These are phyloP conservation scores for Seriola quinqueradiata DNA, from an alignment of 2,113 vertebrate genomes.

Conservation along the genomic window DNA sequence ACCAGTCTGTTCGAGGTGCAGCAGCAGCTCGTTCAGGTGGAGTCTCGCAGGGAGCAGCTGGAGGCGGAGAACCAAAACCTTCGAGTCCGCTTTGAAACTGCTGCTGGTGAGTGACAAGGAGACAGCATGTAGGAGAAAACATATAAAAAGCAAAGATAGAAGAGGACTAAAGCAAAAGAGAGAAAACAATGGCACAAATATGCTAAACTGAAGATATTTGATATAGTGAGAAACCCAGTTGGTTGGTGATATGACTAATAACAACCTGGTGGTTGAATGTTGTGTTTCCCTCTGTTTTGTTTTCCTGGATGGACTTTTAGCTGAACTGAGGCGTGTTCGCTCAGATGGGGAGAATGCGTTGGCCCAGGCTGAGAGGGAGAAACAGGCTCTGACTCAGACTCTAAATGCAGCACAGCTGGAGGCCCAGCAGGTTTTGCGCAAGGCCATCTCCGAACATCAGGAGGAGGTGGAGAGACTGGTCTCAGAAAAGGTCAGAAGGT, in stretches of 20 bases:
- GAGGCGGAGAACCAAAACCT: conserved; percentile 85
- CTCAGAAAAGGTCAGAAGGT: conserved; percentile 86
- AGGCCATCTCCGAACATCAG: conserved; percentile 84
- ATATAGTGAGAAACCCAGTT: not conserved
- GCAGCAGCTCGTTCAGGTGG: conserved; percentile 86
- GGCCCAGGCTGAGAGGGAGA: conserved; percentile 84
- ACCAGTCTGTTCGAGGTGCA: conserved; percentile 89
- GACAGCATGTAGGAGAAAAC: not conserved
- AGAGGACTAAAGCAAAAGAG: not conserved
- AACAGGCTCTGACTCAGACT: conserved; percentile 82
- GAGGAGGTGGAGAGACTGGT: conserved; percentile 87
- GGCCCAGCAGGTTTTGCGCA: conserved; percentile 85
- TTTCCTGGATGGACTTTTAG: conserved; percentile 74
- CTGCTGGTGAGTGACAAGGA: conserved; percentile 81
- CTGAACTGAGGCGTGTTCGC: conserved; percentile 82
- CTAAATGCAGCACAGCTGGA: conserved; percentile 83
- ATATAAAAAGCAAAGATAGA: not conserved
- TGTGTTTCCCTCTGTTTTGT: conserved; percentile 20
- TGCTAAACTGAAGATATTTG: not conserved
- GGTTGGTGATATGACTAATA: conserved; percentile 2
- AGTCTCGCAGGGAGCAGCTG: conserved; percentile 88
- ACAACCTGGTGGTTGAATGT: conserved; percentile 16
- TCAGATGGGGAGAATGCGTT: conserved; percentile 76
- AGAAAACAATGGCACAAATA: no score
- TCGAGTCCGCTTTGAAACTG: conserved; percentile 85